A percentile compares a stretch with the other conserved stretches of the same genome.
Conservation (phyloP, 2,888 invertebrate species). For the Eristalinus sepulchralis region DNA sequence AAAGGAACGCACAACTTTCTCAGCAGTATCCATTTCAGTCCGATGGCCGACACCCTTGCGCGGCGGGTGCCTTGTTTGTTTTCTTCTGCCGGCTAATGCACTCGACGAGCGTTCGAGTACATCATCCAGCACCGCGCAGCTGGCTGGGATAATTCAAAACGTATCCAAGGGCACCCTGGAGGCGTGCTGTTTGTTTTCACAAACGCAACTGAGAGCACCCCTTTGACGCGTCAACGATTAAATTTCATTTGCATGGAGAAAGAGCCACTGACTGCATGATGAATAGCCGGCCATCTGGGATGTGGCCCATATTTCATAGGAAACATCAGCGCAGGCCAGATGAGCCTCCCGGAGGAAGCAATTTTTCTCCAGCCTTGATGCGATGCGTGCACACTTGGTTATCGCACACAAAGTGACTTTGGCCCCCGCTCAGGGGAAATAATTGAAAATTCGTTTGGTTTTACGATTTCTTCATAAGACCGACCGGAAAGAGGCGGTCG, state of each 20-base stretch:
- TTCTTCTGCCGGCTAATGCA: conserved; percentile 15
- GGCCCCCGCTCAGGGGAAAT: conserved; percentile 39
- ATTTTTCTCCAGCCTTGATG: background rate
- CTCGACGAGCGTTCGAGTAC: background rate
- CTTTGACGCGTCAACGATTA: conserved; percentile 30
- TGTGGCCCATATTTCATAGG: conserved; percentile 1
- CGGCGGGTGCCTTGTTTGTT: background rate
- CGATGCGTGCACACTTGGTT: background rate
- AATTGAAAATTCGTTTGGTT: conserved; percentile 45
- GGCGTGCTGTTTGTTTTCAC: conserved; percentile 27
- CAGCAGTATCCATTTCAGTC: conserved; percentile 42
- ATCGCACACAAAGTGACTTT: conserved; percentile 45
- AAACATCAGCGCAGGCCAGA: conserved; percentile 32
- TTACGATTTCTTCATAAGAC: conserved; percentile 7
- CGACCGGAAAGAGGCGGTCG: background rate
- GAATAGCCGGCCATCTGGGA: conserved; percentile 55
- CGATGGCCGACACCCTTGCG: background rate
- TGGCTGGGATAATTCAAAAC: conserved; percentile 18
- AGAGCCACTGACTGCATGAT: conserved; percentile 29
- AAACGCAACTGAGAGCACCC: background rate
- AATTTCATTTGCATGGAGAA: conserved; percentile 38
- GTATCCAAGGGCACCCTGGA: background rate
- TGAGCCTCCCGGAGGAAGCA: conserved; percentile 33
- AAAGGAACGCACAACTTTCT: conserved; percentile 25
- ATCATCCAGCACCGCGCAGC: background rate